phyloP scores from a whole-genome alignment of 1,140 invertebrate genomes.

The Helicoverpa armigera region DNA sequence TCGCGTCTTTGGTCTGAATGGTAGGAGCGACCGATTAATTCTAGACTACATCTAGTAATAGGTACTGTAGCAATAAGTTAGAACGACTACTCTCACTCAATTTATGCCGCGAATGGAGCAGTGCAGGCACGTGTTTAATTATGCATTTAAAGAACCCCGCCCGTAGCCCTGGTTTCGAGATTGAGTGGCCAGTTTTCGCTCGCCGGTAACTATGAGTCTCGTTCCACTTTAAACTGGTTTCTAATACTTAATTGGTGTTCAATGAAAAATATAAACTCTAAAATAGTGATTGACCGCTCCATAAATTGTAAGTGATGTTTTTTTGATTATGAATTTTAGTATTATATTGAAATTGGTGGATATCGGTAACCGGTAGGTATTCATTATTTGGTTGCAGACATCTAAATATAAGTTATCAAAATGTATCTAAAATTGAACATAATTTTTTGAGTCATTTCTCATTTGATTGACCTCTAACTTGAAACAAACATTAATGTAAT shows the following conservation, averaged over 20 bases:
- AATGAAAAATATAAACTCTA: slow-evolving; percentile 27
- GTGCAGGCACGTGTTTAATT: slow-evolving; percentile 52
- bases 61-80: slow-evolving; percentile 31
- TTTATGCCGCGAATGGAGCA: slow-evolving; percentile 32
- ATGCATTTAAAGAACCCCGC: slow-evolving; percentile 46
- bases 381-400: no score
- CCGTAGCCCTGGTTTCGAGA: slow-evolving; percentile 39
- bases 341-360: no score
- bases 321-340: no score
- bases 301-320: neutral
- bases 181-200: slow-evolving; percentile 39
- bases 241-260: slow-evolving; percentile 31
- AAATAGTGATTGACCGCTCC: neutral
- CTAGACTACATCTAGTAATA: neutral
- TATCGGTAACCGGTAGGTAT: no score
- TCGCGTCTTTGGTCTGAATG: neutral
- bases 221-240: slow-evolving; percentile 41
- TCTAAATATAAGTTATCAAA: no score
- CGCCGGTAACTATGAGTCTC: slow-evolving; percentile 13
- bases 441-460: no score
- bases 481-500: no score
- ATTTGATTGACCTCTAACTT: no score
- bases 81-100: slow-evolving; percentile 43
- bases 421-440: no score
- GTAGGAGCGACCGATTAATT: neutral